Evolutionary conservation across 2,113 vertebrate species (phyloP).

Genomic region (Murina feae): DNA sequence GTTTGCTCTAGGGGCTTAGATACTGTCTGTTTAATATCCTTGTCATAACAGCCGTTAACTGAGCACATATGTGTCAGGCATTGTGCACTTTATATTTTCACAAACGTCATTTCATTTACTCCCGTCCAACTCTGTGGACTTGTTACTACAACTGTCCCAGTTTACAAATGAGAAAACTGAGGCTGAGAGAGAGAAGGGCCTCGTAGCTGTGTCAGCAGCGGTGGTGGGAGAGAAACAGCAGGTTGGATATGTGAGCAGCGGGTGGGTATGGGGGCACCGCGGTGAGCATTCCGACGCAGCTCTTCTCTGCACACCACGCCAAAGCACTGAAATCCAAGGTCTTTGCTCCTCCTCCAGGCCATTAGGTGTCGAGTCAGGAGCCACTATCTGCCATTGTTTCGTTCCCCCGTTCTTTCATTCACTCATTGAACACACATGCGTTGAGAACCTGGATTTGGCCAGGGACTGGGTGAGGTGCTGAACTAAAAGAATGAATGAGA

Average conservation of each 20-base stretch:
- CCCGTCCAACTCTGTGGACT: neutral
- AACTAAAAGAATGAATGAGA: neutral
- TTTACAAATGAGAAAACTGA: neutral
- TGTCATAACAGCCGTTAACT: neutral
- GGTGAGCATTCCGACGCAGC: neutral
- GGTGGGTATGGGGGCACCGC: fast-evolving
- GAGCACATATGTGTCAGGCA: neutral
- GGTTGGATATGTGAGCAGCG: neutral
- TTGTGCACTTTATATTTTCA: neutral
- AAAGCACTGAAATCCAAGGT: neutral
- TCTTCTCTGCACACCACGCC: neutral
- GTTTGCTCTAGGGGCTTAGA: neutral
- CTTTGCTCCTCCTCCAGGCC: neutral
- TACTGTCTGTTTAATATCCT: neutral
- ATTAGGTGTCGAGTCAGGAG: neutral
- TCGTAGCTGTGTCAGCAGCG: neutral
- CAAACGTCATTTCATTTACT: neutral
- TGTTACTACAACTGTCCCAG: neutral
- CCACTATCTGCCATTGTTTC: neutral
- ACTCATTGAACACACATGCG: neutral
- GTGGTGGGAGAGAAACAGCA: neutral
- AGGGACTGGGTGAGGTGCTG: neutral
- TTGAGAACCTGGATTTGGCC: neutral
- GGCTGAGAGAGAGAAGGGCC: neutral
- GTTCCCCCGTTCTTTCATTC: neutral